Base-by-base conservation (phyloP, 2,797 vertebrate genomes). In the Cyclura pinguis region DNA sequence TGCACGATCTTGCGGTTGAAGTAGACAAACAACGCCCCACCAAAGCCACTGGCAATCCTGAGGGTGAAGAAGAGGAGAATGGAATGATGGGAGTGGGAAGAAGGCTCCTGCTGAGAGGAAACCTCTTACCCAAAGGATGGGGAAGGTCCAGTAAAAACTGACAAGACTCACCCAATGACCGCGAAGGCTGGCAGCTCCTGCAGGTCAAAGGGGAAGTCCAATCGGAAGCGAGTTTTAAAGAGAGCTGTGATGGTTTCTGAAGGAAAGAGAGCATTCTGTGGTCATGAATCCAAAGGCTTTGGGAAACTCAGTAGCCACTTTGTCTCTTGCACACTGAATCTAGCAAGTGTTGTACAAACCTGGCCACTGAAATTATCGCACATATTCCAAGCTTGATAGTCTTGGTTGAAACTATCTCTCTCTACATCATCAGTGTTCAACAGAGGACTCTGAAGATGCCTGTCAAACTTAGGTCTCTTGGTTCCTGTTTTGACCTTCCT, bases 171-270 rank as follows among this genome's bases (percentile, higher is more conserved):
- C 99, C 99, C 99, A 1, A 99, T 99, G 91, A 99, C 98, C 0
- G 99, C 99, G 0, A 99, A 99, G 90, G 99, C 99, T 0, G 99
- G 99, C 86, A 99, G 98, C 95, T 99, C 99, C 95, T 99, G 99
- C 88, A 99, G 98, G 97, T 99, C 99, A 22, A 99, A 99, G 82
- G 99, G 99, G 89, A 99, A 99, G 96, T 99, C 99, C 0, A 99
- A 97, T 7, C 99, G 98, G 96, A 99, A 99, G 0, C 98, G 98
- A 6, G 99, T 99, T 97, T 99, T 99, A 96, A 99, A 99, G 89
- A 99, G 98, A 0, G 99, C 99, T 0, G 99, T 99, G 95, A 99
- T 99, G 74, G 99, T 99, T 96, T 99, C 99, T 99, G 97, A 82
- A 89, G 87, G 85, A 86, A 73, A 91, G 92, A 80, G 64, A 89